A percentile compares a stretch with the other conserved stretches of the same genome.
Conservation (phyloP, 2,113 vertebrate species). For the Nycticebus coucang region DNA sequence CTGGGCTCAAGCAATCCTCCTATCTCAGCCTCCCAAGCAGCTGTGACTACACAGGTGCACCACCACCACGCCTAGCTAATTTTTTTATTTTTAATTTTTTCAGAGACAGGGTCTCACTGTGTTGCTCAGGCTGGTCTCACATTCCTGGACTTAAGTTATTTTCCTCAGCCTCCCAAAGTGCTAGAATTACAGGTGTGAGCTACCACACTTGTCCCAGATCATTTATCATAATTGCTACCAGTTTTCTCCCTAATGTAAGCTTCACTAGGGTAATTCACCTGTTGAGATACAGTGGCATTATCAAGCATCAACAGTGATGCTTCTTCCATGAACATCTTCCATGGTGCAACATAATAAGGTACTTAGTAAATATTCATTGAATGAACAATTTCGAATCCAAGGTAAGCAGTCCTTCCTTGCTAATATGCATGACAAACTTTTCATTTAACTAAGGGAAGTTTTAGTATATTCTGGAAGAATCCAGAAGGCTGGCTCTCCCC, state of each 20-base stretch:
- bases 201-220: neutral
- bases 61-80: no score
- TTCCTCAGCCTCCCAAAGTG: no score
- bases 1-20: no score
- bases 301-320: neutral
- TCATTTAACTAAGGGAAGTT: neutral
- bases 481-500: neutral
- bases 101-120: no score
- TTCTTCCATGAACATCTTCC: no score
- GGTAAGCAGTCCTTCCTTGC: neutral
- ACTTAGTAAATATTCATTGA: neutral
- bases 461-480: neutral
- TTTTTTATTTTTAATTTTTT: no score
- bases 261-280: neutral
- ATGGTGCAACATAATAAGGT: neutral
- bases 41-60: no score
- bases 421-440: neutral
- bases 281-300: neutral
- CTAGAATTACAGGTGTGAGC: no score
- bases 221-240: neutral
- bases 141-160: no score
- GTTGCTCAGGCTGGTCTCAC: no score
- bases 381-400: neutral
- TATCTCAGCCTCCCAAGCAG: no score
- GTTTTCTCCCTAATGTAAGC: neutral